Base-by-base conservation (phyloP, 2,113 vertebrate species). In the Rhinichthys klamathensis region DNA sequence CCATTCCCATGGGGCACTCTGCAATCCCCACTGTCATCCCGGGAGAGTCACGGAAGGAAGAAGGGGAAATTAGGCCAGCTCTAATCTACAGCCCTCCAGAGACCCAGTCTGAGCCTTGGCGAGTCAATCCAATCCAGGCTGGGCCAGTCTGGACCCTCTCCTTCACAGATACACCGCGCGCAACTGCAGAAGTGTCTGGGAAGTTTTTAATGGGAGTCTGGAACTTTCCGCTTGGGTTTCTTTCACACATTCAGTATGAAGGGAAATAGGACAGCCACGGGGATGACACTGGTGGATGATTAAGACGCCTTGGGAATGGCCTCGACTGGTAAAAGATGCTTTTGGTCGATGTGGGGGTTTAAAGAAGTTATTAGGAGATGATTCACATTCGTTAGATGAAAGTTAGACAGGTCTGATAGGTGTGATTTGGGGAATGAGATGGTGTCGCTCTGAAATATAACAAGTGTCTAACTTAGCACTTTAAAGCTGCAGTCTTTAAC, bases 141-240 rank as follows among this genome's bases (percentile, higher is more conserved):
- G 83, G 76, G 63, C 73, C 81, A 32, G 79, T 81, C 75, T 83
- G 82, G 65, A 65, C 54, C 46, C 79, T 82, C 80, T 76, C 15
- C 72, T 78, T 86, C 32, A 87, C 76, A 87, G 63, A 84, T 54
- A 84, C 77, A 44, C 77, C 38, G 15, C 25, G 27, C 51, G 77
- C 60, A 49, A 75, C 69, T 65, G 32, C 41, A 44, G 72, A 73
- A 83, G 38, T 58, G 82, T 58, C 85, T 87, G 75, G 75, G 80
- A 88, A 88, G 75, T 88, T 86, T 86, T 90, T 89, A 90, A 90
- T 85, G 70, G 83, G 60, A 86, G 85, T 85, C 84, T 86, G 84
- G 74, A 90, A 90, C 89, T 86, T 86, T 90, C 78, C 61, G 44
- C 77, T 56, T 44, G 70, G 84, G 86, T 41, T 87, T 54, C 77